Evolutionary conservation across 2,797 vertebrate species (phyloP).

Genomic region (Mormyrops boulengeri): DNA sequence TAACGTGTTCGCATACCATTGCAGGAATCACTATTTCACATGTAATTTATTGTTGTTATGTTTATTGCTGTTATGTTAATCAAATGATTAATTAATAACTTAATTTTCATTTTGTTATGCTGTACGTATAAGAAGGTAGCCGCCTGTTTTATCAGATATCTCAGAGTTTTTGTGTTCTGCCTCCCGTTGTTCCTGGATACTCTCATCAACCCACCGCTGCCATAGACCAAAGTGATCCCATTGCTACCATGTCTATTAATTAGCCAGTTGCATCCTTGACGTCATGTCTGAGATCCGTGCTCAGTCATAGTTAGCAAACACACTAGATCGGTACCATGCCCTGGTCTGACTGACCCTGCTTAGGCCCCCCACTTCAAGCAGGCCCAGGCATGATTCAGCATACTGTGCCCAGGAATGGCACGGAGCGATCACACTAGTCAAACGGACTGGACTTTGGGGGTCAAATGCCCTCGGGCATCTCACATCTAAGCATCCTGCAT

Average conservation of each 20-base stretch:
- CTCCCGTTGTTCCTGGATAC: neutral
- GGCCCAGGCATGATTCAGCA: neutral
- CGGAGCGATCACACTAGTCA: neutral
- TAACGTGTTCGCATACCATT: neutral
- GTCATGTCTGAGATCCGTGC: neutral
- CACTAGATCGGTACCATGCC: neutral
- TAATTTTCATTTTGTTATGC: neutral
- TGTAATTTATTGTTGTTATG: neutral
- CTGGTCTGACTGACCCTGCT: neutral
- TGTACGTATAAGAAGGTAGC: neutral
- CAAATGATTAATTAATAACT: neutral
- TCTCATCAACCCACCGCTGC: neutral
- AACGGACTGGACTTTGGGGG: neutral
- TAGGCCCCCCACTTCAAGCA: neutral
- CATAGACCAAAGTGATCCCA: neutral
- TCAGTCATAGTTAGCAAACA: neutral
- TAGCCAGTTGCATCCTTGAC: neutral
- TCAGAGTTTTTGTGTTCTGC: neutral
- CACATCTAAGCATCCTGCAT: neutral
- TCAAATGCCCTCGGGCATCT: neutral
- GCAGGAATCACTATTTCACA: neutral
- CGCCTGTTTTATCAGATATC: neutral
- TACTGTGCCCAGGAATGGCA: neutral
- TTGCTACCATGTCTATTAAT: neutral
- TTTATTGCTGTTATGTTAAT: neutral